Base-by-base conservation (phyloP, 2,888 invertebrate species). In the Alsophila aescularia region DNA sequence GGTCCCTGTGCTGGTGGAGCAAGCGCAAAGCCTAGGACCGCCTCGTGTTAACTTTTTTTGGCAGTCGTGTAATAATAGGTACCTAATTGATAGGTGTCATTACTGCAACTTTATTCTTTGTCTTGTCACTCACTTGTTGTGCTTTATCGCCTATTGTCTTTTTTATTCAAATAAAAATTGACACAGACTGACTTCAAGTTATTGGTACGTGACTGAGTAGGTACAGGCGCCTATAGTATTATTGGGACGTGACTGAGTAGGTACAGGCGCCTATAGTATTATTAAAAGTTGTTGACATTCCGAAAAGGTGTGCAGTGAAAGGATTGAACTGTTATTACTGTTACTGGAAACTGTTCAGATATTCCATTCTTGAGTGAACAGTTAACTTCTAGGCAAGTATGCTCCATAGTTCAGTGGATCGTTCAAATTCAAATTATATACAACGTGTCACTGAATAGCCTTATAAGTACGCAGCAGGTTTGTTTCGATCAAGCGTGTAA, bases 131-230 rank as follows among this genome's bases (percentile, higher is more conserved):
- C 24, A 29, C 14, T 13, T n/a, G 41, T 13, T 14, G 77, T 81
- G 61, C 63, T 87, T 87, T 85, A 87, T 85, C 60, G 72, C 41
- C 85, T 79, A 89, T 89, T 89, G 87, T 89, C 64, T 77, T 79
- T 76, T 54, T 47, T 75, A 72, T 65, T 75, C 75, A 72, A 70
- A 49, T 52, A 41, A 49, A 52, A 53, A 29, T 14, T 34, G 50
- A 47, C 53, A 53, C 58, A 53, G 45, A 32, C 37, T 53, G 24
- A 10, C 14, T 13, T 31, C 32, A 42, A 45, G 45, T 55, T 24
- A 35, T 47, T 29, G 32, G 52, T 76, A 85, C 87, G 86, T 86
- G 87, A 58, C 45, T 64, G 63, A 72, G 74, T 69, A 76, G 1
- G 18, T 8, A n/a, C 67, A 67, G 76, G 77, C 55, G 55, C 55